Percentiles rank a stretch among this genome's conserved stretches.
These are phyloP conservation scores for Bufo gargarizans DNA, from an alignment of 2,113 vertebrate genomes.

Conservation along the genomic window DNA sequence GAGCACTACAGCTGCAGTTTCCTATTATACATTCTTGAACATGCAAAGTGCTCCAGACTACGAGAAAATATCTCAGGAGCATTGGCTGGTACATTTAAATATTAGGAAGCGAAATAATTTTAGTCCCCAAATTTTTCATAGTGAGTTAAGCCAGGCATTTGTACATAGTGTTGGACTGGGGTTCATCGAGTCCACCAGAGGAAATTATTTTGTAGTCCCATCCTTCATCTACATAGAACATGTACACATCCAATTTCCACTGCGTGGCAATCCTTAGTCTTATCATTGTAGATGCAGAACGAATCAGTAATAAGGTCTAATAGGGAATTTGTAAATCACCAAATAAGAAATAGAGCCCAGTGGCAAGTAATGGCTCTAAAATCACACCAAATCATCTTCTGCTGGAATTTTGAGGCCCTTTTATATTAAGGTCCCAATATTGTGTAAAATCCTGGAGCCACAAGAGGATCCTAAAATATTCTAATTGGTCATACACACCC, in stretches of 20 bases:
- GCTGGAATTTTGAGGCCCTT: not conserved
- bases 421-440: not conserved
- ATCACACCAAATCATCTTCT: not conserved
- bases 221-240: too few species aligned
- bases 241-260: too few species aligned
- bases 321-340: not conserved
- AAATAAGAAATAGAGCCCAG: not conserved
- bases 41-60: not conserved
- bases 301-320: not conserved
- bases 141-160: too few species aligned
- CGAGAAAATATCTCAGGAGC: not conserved
- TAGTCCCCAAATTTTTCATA: not conserved
- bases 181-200: too few species aligned
- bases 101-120: not conserved
- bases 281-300: too few species aligned
- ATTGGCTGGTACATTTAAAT: not conserved
- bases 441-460: not conserved
- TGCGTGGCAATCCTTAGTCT: too few species aligned
- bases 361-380: not conserved
- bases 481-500: not conserved
- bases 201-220: too few species aligned
- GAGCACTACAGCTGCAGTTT: not conserved
- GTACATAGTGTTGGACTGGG: too few species aligned
- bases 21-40: conserved; percentile 1
- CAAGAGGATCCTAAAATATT: not conserved